These are phyloP conservation scores for Upupa epops DNA, from an alignment of 2,113 vertebrate species.

Conservation along the genomic window DNA sequence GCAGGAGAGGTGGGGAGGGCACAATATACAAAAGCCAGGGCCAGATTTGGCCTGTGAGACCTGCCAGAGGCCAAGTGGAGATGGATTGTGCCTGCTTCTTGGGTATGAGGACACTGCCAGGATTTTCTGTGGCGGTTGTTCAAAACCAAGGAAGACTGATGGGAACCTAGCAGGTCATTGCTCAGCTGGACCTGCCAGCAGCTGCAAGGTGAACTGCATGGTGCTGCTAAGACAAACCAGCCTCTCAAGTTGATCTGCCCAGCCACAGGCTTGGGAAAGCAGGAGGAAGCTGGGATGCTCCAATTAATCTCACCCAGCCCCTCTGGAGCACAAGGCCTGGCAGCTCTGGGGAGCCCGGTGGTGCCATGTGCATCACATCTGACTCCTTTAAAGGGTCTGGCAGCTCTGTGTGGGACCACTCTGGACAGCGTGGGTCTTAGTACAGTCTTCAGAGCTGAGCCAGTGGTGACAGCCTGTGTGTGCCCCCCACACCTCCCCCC, in stretches of 20 bases:
- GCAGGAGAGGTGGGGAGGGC: not conserved
- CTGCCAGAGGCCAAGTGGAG: not conserved
- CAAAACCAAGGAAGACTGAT: not conserved
- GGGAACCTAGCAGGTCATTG: not conserved
- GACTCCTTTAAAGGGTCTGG: not conserved
- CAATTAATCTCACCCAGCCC: not conserved
- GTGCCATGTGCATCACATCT: not conserved
- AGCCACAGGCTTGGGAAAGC: not conserved
- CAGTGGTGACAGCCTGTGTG: accelerated
- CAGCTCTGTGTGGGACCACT: not conserved
- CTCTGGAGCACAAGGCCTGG: not conserved
- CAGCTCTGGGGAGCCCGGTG: accelerated
- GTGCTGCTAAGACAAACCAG: not conserved
- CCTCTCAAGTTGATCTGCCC: not conserved
- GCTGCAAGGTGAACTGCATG: not conserved
- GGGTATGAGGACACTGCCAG: not conserved
- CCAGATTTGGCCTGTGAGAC: not conserved
- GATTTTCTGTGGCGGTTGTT: not conserved
- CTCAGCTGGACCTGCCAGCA: not conserved
- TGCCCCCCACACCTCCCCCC: accelerated
- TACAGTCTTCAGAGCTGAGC: accelerated
- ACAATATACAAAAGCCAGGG: not conserved
- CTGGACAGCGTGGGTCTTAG: accelerated
- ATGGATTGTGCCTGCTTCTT: not conserved
- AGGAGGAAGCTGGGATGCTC: not conserved